Conservation (phyloP, 2,888 invertebrate genomes). For the Tupiocoris notatus region DNA sequence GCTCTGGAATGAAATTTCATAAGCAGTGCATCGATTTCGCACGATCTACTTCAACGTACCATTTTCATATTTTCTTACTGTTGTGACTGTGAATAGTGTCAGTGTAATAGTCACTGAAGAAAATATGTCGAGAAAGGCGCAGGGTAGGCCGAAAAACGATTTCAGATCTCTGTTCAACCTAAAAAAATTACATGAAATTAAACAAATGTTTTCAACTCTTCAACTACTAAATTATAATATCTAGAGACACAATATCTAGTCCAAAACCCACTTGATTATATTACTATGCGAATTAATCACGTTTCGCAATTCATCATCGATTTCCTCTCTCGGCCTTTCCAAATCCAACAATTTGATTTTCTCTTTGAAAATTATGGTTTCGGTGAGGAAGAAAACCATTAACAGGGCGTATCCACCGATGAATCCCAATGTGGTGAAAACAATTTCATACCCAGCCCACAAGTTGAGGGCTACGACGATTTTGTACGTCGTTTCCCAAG, state of each 20-base stretch:
- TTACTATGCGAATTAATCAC: slow-evolving; percentile 1
- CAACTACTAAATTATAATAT: too few relatives aligned
- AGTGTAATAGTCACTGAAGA: background rate
- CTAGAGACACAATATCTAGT: too few relatives aligned
- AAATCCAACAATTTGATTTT: slow-evolving; percentile 3
- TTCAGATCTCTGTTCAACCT: slow-evolving; percentile 22
- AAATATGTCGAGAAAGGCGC: slow-evolving; percentile 9
- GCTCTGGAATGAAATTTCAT: too few relatives aligned
- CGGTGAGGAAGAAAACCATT: slow-evolving; percentile 1
- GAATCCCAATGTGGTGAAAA: background rate
- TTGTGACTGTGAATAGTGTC: background rate
- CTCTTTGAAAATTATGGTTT: slow-evolving; percentile 22
- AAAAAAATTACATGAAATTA: too few relatives aligned
- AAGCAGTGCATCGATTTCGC: too few relatives aligned
- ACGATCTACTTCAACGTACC: too few relatives aligned
- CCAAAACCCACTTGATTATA: slow-evolving; percentile 4
- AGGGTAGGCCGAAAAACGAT: background rate
- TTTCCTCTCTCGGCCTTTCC: background rate
- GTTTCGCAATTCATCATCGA: background rate
- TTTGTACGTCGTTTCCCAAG: slow-evolving; percentile 10
- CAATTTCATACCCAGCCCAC: slow-evolving; percentile 15
- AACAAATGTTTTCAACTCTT: too few relatives aligned
- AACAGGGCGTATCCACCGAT: background rate
- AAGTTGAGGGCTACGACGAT: background rate
- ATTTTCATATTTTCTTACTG: background rate